Percentiles rank a stretch among this genome's conserved stretches.
These are phyloP conservation scores for Ptychobarbus kaznakovi DNA, from an alignment of 2,797 vertebrate species.

Conservation along the genomic window DNA sequence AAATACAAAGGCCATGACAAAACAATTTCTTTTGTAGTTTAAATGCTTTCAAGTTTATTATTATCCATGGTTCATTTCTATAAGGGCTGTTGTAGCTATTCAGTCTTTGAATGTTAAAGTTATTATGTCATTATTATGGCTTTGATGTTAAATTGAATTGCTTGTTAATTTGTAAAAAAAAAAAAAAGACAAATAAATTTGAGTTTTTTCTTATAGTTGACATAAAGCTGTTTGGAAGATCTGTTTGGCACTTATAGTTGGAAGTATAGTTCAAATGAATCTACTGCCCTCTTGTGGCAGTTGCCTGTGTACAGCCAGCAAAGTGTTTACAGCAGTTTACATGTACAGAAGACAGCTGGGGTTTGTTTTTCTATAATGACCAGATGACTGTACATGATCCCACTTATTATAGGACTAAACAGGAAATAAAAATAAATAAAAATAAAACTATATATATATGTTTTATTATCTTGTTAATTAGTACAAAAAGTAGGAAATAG, in stretches of 20 bases:
- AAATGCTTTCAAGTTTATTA: neutral
- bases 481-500: too few relatives aligned
- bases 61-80: neutral
- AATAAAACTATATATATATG: too few relatives aligned
- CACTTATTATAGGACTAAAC: neutral
- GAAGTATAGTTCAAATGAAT: neutral
- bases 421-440: neutral
- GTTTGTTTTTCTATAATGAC: neutral
- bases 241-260: neutral
- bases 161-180: neutral
- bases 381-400: neutral
- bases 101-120: neutral
- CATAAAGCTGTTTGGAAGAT: neutral
- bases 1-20: too few relatives aligned
- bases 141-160: neutral
- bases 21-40: neutral
- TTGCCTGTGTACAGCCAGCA: neutral
- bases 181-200: neutral
- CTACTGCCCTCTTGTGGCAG: constrained; percentile 38
- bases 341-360: neutral
- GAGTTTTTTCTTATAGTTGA: neutral
- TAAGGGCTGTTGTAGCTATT: neutral
- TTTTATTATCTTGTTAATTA: neutral
- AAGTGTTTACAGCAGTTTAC: neutral
- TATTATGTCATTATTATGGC: neutral